Base-by-base conservation (phyloP, 2,797 vertebrate species). In the Arctocebus calabarensis region DNA sequence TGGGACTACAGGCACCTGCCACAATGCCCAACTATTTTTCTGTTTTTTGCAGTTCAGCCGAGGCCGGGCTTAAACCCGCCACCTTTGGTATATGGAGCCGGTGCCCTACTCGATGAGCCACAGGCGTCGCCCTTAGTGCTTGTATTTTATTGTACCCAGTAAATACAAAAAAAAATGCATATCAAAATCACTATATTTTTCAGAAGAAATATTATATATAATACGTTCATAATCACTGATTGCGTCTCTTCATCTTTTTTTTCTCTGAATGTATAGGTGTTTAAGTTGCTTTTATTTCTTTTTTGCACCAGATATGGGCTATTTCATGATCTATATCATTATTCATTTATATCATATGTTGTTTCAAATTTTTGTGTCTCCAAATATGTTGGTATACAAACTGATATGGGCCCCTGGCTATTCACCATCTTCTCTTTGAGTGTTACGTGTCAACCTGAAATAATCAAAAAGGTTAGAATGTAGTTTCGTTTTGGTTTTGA, bases 341-440 rank as follows among this genome's bases (percentile, higher is more conserved):
- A 0, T 94, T 97, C 0, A 85, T 55, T 6, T 95, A 92, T 0
- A 11, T 52, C 6, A 88, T 97, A 78, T 98, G 10, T 55, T 5
- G 88, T 97, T 79, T 98, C 89, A 59, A 98, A 98, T 95, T 98
- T 99, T 96, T 99, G 99, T 96, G 95, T 99, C 97, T 99, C 98
- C 8, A 99, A 97, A 86, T 99, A 61, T 1, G 99, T 98, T 4
- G 99, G 99, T 2, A 99, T 99, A 97, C 99, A 99, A 52, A 99
- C 96, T 0, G 98, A 99, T 5, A 99, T 99, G 68, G 59, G 85
- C 59, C 88, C 99, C 90, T 99, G 98, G 89, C 98, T 99, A 84
- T 97, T 98, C 2, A 99, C 93, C 99, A 43, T 27, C 37, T 73
- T 43, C 25, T 73, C 70, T 25, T 25, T 12, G 37, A 43, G 70